Evolutionary conservation across 2,797 vertebrate species (phyloP).

Genomic region (Mionectes olivaceus): DNA sequence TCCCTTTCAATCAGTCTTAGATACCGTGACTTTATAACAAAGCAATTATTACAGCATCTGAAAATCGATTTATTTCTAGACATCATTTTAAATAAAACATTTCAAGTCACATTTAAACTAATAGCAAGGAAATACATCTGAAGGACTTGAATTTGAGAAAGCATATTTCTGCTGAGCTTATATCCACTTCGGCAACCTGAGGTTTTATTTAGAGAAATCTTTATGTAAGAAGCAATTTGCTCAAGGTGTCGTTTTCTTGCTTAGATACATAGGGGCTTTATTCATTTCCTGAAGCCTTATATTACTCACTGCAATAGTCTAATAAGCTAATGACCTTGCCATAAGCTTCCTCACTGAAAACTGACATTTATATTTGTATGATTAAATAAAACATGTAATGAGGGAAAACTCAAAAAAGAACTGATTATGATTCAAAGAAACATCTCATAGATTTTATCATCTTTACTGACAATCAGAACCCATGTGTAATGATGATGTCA

Average conservation of each 20-base stretch:
- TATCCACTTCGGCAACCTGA: background rate
- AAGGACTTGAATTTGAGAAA: conserved; percentile 16
- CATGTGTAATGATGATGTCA: conserved; percentile 59
- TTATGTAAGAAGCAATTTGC: conserved; percentile 53
- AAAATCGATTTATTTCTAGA: conserved; percentile 32
- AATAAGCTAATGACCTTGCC: conserved; percentile 70
- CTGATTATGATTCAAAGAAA: conserved; percentile 51
- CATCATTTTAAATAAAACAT: conserved; percentile 20
- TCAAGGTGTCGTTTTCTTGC: conserved; percentile 54
- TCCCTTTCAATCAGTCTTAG: conserved; percentile 30
- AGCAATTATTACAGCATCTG: conserved; percentile 8
- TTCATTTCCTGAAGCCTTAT: conserved; percentile 55
- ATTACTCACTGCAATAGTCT: conserved; percentile 46
- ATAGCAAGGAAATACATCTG: conserved; percentile 6
- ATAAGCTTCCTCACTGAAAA: conserved; percentile 66
- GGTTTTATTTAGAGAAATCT: conserved; percentile 35
- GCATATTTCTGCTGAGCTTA: background rate
- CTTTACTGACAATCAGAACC: conserved; percentile 55
- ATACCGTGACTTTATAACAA: background rate
- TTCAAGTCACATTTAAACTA: conserved; percentile 15
- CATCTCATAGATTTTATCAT: conserved; percentile 40
- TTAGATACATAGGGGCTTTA: conserved; percentile 18
- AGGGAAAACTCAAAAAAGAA: conserved; percentile 32
- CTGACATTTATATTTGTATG: conserved; percentile 65
- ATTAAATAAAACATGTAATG: conserved; percentile 70